These are phyloP conservation scores for Cossypha polioptera DNA, from an alignment of 2,797 vertebrate genomes.

Conservation along the genomic window DNA sequence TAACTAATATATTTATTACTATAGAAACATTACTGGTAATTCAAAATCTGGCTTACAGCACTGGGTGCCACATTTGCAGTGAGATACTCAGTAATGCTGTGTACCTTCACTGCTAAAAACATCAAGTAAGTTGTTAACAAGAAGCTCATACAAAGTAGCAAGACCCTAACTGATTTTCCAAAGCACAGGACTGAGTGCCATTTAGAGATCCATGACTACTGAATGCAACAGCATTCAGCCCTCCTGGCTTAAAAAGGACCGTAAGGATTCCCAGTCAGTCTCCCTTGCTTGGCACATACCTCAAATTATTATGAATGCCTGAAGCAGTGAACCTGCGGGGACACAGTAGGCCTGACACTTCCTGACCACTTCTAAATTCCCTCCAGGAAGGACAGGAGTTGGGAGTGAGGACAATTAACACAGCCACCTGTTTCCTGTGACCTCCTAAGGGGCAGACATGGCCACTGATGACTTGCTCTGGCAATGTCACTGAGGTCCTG, in stretches of 20 bases:
- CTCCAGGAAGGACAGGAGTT: constrained; percentile 53
- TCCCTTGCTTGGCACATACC: neutral
- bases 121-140: neutral
- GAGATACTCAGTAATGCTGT: neutral
- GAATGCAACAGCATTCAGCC: neutral
- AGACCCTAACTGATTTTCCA: neutral
- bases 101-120: neutral
- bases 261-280: neutral
- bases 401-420: constrained; percentile 35
- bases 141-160: neutral
- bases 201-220: neutral
- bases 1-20: neutral
- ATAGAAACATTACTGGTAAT: neutral
- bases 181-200: neutral
- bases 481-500: constrained; percentile 4
- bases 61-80: neutral
- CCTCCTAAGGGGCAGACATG: neutral
- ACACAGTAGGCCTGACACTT: neutral
- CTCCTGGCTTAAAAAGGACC: neutral
- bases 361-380: constrained; percentile 23
- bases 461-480: neutral
- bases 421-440: constrained; percentile 64
- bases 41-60: neutral
- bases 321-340: neutral
- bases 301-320: neutral